Evolutionary conservation across 2,888 invertebrate genomes (phyloP), one percentile per base, ranked within the genome.

Genomic region (Andrena hattorfiana): DNA sequence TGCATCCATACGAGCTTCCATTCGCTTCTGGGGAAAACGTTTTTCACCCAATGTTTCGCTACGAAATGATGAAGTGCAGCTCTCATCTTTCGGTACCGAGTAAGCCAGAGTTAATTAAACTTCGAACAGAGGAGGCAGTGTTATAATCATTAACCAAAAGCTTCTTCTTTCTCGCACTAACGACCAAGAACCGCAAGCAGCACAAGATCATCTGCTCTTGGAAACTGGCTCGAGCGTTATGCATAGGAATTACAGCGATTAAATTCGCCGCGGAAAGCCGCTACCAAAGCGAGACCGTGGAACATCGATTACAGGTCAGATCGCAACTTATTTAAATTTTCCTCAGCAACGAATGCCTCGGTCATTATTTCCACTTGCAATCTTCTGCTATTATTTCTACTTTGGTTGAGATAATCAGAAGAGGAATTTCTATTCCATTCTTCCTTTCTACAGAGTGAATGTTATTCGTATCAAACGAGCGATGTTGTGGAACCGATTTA

Each of bases 81-180:
- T 48, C 69, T 6, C 20, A n/a, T 66, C 54, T 81, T 48, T 70
- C 1, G 3, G 32, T 54, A 66, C 10, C 10, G 0, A 28, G 51
- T 26, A 51, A 62, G 66, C 23, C 8, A 30, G 48, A 49, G 8
- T 56, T 71, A 71, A 79, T 84, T 74, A 75, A 81, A 66, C 30
- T 54, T 30, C 28, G 32, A 48, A 84, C 79, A 84, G 71, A 75
- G 83, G 51, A 66, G 63, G 63, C 69, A 75, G 79, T 84, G 84
- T 84, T 84, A 60, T 10, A 64, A 59, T 71, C 49, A n/a, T 84
- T 79, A 75, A 79, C 35, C 59, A 59, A 59, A 16, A 42, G 20
- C 20, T 71, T 70, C 51, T 78, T 68, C 28, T 66, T 78, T 70
- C 69, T 60, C 28, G 2, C 59, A 3, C 23, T 30, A 48, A 74